Evolutionary conservation across 2,797 vertebrate genomes (phyloP).

Genomic region (Bradypodion ventrale): DNA sequence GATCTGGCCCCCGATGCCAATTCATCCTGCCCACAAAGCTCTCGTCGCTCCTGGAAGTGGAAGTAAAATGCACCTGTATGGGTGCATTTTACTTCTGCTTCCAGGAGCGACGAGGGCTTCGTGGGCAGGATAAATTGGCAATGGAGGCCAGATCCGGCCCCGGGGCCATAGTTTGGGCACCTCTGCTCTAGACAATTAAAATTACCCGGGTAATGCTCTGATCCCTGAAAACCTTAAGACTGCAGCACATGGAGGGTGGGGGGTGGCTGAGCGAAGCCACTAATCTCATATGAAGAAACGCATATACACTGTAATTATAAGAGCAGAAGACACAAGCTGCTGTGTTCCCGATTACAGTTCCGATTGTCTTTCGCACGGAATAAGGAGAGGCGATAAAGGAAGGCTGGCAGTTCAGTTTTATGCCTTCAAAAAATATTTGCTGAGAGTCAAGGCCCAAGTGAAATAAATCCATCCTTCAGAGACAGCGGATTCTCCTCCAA

Average conservation of each 20-base stretch:
- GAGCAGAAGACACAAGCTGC: neutral
- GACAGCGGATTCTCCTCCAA: neutral
- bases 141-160: too few species aligned
- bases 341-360: neutral
- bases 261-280: neutral
- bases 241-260: neutral
- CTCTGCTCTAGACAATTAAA: constrained; percentile 44
- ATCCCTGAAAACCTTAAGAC: constrained; percentile 37
- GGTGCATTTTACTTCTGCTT: too few species aligned
- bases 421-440: constrained; percentile 49
- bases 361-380: constrained; percentile 9
- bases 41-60: too few species aligned
- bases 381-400: constrained; percentile 1
- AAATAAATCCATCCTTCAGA: constrained; percentile 42
- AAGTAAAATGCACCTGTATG: too few species aligned
- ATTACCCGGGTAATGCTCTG: constrained; percentile 10
- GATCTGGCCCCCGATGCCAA: too few species aligned
- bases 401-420: constrained; percentile 33
- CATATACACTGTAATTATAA: constrained; percentile 42
- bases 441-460: neutral
- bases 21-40: too few species aligned
- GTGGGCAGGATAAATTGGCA: too few species aligned
- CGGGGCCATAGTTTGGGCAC: too few species aligned
- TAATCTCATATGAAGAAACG: constrained; percentile 48
- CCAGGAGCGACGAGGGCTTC: too few species aligned